These are phyloP conservation scores for Trematomus bernacchii DNA, from an alignment of 2,797 vertebrate species.

Conservation along the genomic window DNA sequence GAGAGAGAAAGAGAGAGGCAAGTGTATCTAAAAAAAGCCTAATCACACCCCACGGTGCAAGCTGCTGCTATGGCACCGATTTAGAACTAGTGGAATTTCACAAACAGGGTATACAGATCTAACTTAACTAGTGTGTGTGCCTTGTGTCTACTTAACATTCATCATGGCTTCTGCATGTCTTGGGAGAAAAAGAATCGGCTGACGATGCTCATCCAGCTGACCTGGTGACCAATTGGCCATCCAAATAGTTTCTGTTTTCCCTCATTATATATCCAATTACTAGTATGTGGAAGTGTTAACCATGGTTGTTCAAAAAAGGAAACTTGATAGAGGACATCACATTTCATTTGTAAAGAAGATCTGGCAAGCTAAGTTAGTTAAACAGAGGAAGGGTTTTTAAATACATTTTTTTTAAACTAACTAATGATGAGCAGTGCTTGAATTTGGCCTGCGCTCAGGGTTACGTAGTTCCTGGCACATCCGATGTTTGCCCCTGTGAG, in stretches of 20 bases:
- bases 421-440: not conserved
- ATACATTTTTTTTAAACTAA: not conserved
- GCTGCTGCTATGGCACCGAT: conserved; percentile 58
- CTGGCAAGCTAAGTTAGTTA: not conserved
- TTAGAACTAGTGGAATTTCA: conserved; percentile 62
- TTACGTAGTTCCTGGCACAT: not conserved
- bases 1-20: conserved; percentile 20
- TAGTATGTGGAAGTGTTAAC: not conserved
- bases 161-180: not conserved
- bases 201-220: conserved; percentile 2
- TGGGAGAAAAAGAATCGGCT: conserved; percentile 14
- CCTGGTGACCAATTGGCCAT: not conserved
- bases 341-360: not conserved
- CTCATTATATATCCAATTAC: not conserved
- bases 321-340: not conserved
- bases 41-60: conserved; percentile 62
- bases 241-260: not conserved
- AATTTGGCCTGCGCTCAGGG: not conserved
- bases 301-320: not conserved
- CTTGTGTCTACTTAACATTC: not conserved
- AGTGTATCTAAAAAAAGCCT: conserved; percentile 67
- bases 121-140: conserved; percentile 1
- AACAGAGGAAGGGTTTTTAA: not conserved
- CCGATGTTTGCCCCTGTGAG: not conserved
- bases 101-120: conserved; percentile 33